These are phyloP conservation scores for Sarcoramphus papa DNA, from an alignment of 2,797 vertebrate species.

Conservation along the genomic window DNA sequence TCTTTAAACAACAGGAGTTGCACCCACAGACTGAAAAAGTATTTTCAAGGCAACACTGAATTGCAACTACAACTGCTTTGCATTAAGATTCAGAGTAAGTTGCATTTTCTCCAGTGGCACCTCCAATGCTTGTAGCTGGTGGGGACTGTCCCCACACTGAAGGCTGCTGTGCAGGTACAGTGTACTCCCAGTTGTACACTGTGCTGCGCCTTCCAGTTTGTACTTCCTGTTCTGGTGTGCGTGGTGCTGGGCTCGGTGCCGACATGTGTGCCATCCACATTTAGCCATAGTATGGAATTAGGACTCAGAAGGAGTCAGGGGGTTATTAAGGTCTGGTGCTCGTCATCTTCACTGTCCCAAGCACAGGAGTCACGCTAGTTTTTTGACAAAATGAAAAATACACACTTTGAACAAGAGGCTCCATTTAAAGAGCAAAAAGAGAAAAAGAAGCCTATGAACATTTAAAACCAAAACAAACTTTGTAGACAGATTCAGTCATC, in stretches of 20 bases:
- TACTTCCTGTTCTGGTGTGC: neutral
- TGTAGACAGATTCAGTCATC: neutral
- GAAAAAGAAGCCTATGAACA: neutral
- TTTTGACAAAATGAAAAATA: neutral
- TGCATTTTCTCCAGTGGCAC: neutral
- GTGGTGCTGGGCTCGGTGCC: neutral
- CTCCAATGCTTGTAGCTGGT: neutral
- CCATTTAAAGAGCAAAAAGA: neutral
- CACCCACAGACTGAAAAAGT: neutral
- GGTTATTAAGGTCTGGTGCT: neutral
- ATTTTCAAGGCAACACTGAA: neutral
- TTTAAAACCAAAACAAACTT: conserved; percentile 2
- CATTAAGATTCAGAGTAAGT: neutral
- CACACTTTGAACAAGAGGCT: neutral
- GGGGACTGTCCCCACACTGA: neutral
- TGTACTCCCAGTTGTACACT: neutral
- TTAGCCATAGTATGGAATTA: neutral
- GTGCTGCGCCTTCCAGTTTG: accelerated
- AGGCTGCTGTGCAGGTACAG: neutral
- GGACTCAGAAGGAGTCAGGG: neutral
- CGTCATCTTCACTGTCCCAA: neutral
- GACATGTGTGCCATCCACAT: neutral
- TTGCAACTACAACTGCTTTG: neutral
- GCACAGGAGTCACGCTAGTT: neutral
- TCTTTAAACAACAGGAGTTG: neutral